A percentile compares a stretch with the other conserved stretches of the same genome.
These are phyloP conservation scores for Heliconius erato DNA, from an alignment of 2,888 invertebrate species.

Conservation along the genomic window DNA sequence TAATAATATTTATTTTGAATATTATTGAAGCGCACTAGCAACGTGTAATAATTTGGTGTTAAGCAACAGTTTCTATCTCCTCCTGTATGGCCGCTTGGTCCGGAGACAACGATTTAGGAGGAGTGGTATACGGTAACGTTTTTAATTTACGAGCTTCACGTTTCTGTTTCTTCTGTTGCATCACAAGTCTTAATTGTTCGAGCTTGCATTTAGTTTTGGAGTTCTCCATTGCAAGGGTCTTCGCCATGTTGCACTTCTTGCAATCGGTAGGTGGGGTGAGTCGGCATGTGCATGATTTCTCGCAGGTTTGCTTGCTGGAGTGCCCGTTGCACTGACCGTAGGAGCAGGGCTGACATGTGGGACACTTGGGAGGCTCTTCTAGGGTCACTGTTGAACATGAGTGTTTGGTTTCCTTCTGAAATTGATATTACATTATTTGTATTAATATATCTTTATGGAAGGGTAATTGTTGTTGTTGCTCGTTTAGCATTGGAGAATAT, in stretches of 20 bases:
- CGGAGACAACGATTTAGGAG: slow-evolving; percentile 92
- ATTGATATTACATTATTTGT: slow-evolving; percentile 44
- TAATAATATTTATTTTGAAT: neutral
- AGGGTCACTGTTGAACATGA: slow-evolving; percentile 62
- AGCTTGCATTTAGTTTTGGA: slow-evolving; percentile 94
- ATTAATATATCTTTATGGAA: neutral
- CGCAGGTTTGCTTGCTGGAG: slow-evolving; percentile 48
- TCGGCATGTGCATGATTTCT: slow-evolving; percentile 56
- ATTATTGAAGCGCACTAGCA: slow-evolving; percentile 42
- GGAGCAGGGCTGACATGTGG: slow-evolving; percentile 68
- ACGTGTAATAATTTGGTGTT: slow-evolving; percentile 58
- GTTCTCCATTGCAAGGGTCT: slow-evolving; percentile 88
- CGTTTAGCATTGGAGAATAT: neutral
- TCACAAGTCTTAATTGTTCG: slow-evolving; percentile 93
- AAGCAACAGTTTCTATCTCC: slow-evolving; percentile 78
- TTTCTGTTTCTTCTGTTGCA: slow-evolving; percentile 95
- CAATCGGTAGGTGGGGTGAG: slow-evolving; percentile 64
- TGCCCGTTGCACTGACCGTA: slow-evolving; percentile 77
- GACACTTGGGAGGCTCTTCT: slow-evolving; percentile 66
- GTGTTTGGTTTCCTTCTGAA: slow-evolving; percentile 78
- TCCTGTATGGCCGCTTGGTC: slow-evolving; percentile 92
- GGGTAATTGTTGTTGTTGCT: neutral
- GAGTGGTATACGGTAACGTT: slow-evolving; percentile 87
- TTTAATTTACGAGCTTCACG: slow-evolving; percentile 91
- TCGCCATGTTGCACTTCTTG: slow-evolving; percentile 78